phyloP scores from a whole-genome alignment of 2,888 invertebrate genomes.

The Junonia oenone region DNA sequence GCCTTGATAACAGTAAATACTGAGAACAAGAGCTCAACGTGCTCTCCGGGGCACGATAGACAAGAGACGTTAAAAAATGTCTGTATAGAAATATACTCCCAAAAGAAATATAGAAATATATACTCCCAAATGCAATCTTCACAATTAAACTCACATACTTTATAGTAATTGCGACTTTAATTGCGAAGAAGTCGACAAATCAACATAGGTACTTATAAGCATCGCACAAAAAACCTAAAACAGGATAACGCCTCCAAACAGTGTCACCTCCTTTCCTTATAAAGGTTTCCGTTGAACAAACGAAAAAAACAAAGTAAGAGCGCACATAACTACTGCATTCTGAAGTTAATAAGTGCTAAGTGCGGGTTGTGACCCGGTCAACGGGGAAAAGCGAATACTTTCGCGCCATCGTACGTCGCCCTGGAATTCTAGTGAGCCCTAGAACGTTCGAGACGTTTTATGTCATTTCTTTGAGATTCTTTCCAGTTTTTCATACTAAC shows the following conservation, averaged over 20 bases:
- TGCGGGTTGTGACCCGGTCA: slow-evolving; percentile 31
- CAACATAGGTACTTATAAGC: neutral
- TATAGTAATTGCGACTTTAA: too few species aligned
- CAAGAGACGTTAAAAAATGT: too few species aligned
- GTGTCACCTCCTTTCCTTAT: slow-evolving; percentile 26
- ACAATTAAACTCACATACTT: too few species aligned
- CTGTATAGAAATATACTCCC: too few species aligned
- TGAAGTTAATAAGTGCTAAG: slow-evolving; percentile 18
- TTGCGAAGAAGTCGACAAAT: too few species aligned
- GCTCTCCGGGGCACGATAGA: too few species aligned
- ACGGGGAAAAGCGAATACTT: slow-evolving; percentile 41
- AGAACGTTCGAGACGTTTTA: neutral
- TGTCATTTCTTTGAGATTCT: neutral
- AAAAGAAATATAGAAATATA: too few species aligned
- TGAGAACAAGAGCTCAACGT: too few species aligned
- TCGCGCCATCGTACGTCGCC: slow-evolving; percentile 37
- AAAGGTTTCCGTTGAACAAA: slow-evolving; percentile 22
- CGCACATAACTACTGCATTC: slow-evolving; percentile 9
- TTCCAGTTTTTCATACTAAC: too few species aligned
- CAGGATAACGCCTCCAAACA: slow-evolving; percentile 13
- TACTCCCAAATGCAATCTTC: too few species aligned
- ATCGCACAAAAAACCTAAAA: neutral
- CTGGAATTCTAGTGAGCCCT: slow-evolving; percentile 12
- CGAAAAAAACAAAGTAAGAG: slow-evolving; percentile 21
- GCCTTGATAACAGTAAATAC: too few species aligned